phyloP scores from a whole-genome alignment of 1,140 invertebrate genomes.

The Hycleus cichorii region DNA sequence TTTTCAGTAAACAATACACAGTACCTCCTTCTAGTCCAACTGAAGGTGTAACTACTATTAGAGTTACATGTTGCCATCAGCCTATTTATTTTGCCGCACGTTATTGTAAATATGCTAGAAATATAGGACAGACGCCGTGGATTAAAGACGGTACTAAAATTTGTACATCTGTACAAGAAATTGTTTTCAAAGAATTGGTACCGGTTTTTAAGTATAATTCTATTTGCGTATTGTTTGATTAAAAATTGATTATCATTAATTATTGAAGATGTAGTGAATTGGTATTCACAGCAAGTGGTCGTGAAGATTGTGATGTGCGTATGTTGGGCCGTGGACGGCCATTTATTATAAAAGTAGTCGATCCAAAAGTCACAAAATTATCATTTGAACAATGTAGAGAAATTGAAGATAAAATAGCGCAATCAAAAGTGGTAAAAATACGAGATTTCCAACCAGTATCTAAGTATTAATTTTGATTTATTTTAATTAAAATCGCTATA shows the following conservation, averaged over 20 bases:
- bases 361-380: constrained; percentile 55
- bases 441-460: constrained; percentile 51
- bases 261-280: constrained; percentile 22
- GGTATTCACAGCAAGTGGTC: constrained; percentile 77
- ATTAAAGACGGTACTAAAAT: constrained; percentile 73
- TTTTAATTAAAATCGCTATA: constrained; percentile 15
- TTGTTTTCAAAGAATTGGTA: constrained; percentile 61
- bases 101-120: constrained; percentile 82
- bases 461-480: too few species aligned
- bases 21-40: constrained; percentile 43
- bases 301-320: constrained; percentile 87
- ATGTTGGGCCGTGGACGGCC: constrained; percentile 80
- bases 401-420: constrained; percentile 57
- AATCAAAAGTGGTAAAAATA: constrained; percentile 53
- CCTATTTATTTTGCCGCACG: constrained; percentile 58
- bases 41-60: constrained; percentile 38
- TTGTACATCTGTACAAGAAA: constrained; percentile 86
- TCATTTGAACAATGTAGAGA: constrained; percentile 43
- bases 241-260: neutral
- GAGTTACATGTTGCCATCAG: constrained; percentile 45
- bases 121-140: constrained; percentile 92
- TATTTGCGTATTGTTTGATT: neutral
- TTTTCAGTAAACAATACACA: constrained; percentile 43
- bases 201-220: constrained; percentile 44
- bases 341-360: constrained; percentile 75